Conservation (phyloP, 2,797 vertebrate species). For the Enteromius thamalakanensis region DNA sequence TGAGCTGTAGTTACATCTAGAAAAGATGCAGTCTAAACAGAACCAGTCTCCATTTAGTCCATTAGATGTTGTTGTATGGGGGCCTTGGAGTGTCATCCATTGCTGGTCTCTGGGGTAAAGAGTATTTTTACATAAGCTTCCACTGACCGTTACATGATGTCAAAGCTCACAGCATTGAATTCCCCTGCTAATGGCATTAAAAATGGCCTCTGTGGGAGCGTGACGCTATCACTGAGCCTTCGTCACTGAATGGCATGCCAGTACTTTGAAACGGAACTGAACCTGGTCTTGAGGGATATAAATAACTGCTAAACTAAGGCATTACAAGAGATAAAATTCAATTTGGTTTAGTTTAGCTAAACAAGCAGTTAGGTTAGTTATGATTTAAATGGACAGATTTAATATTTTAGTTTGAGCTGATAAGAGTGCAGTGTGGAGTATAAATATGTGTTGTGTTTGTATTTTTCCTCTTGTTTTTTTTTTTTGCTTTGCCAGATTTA, state of each 20-base stretch:
- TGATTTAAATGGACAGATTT: not conserved
- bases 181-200: not conserved
- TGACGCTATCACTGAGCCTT: not conserved
- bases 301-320: conserved; percentile 5
- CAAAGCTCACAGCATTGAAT: conserved; percentile 26
- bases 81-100: conserved; percentile 1
- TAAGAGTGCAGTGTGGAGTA: not conserved
- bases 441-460: not conserved
- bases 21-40: not conserved
- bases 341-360: not conserved
- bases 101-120: conserved; percentile 23
- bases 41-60: conserved; percentile 2
- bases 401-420: not conserved
- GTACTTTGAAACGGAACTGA: not conserved
- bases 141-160: conserved; percentile 19
- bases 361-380: not conserved
- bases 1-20: not conserved
- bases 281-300: not conserved
- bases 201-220: conserved; percentile 16
- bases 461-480: not conserved
- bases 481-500: not conserved
- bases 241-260: not conserved
- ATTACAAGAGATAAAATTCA: not conserved
- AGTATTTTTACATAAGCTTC: not conserved
- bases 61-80: conserved; percentile 9